phyloP scores from a whole-genome alignment of 2,113 vertebrate genomes.

The Micronycteris hirsuta region DNA sequence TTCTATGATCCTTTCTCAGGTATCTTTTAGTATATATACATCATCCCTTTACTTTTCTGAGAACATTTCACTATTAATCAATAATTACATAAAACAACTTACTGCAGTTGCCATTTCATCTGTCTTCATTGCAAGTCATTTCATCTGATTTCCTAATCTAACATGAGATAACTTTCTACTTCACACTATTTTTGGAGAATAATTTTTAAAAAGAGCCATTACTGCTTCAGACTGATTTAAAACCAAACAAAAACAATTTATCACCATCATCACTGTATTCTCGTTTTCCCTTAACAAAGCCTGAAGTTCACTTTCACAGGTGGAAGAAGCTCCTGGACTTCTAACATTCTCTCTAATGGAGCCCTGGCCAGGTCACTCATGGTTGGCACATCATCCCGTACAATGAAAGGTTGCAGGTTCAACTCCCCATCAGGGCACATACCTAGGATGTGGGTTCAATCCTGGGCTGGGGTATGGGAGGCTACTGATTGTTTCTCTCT shows the following conservation, averaged over 20 bases:
- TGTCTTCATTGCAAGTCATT: not conserved
- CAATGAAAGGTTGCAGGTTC: too few species aligned
- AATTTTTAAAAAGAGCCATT: not conserved
- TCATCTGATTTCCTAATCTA: not conserved
- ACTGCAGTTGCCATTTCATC: not conserved
- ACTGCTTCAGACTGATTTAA: not conserved
- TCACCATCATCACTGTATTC: not conserved
- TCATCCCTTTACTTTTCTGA: not conserved
- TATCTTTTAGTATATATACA: not conserved
- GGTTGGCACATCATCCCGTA: too few species aligned
- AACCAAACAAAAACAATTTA: not conserved
- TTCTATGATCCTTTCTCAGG: not conserved
- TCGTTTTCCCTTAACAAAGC: not conserved
- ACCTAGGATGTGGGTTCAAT: too few species aligned
- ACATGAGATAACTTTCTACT: not conserved
- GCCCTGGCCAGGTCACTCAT: too few species aligned
- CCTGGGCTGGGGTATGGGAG: too few species aligned
- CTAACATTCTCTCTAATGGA: not conserved
- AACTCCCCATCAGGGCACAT: too few species aligned
- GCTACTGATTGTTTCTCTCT: too few species aligned
- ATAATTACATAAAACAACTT: not conserved
- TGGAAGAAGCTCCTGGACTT: not conserved
- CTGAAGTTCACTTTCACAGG: not conserved
- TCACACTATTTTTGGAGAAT: not conserved
- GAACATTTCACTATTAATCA: not conserved